phyloP scores from a whole-genome alignment of 2,797 vertebrate genomes.

The Gadopsis bispinosus region DNA sequence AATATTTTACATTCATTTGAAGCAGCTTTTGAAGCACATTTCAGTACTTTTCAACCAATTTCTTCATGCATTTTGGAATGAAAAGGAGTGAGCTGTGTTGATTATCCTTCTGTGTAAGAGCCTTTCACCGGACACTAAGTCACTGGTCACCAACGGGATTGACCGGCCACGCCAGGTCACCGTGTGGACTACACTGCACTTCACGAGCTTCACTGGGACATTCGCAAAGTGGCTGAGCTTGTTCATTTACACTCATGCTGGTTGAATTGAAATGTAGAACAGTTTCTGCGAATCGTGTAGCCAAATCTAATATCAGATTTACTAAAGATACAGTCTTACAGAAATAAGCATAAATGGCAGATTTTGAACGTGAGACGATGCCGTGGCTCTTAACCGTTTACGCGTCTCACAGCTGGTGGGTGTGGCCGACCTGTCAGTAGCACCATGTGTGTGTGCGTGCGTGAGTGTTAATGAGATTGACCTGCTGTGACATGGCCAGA shows the following conservation, averaged over 20 bases:
- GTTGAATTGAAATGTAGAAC: neutral
- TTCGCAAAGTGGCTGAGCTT: neutral
- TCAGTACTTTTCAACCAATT: neutral
- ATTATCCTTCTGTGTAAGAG: constrained; percentile 33
- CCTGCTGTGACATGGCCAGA: too few relatives aligned
- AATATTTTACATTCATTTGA: neutral
- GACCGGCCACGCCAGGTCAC: constrained; percentile 38
- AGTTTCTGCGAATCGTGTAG: neutral
- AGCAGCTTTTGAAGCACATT: too few relatives aligned
- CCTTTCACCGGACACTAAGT: constrained; percentile 36
- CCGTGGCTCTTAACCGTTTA: neutral
- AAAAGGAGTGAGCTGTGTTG: neutral
- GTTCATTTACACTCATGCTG: constrained; percentile 26
- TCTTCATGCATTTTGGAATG: neutral
- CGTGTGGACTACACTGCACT: neutral
- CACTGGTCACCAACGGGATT: constrained; percentile 30
- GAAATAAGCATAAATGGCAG: too few relatives aligned
- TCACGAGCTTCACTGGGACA: neutral
- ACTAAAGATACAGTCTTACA: too few relatives aligned
- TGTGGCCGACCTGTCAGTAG: too few relatives aligned
- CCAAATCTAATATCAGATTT: too few relatives aligned
- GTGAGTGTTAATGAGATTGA: too few relatives aligned
- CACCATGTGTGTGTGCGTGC: too few relatives aligned
- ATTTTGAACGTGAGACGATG: too few relatives aligned
- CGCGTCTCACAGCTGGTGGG: too few relatives aligned